phyloP scores from a whole-genome alignment of 35 echinoderm and acorn worm species.

The Nesometra sesokonis region DNA sequence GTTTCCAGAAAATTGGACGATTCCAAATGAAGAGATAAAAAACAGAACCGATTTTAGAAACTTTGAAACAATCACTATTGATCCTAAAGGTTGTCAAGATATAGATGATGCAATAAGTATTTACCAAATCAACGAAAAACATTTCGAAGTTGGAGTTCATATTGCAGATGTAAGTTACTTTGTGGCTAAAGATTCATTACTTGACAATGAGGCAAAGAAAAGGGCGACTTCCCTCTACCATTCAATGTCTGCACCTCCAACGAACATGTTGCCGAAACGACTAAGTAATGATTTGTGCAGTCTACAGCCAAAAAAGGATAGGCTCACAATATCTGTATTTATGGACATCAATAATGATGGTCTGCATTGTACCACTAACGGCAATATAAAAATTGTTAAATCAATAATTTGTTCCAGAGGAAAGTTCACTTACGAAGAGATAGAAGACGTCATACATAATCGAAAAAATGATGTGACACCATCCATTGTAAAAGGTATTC shows the following conservation, averaged over 20 bases:
- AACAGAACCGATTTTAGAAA: conserved; percentile 36
- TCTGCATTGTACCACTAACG: neutral
- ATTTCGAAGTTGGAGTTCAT: conserved; percentile 61
- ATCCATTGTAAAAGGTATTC: conserved; percentile 9
- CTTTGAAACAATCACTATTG: conserved; percentile 57
- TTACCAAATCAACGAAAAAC: conserved; percentile 8
- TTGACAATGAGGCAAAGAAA: conserved; percentile 63
- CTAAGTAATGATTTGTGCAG: conserved; percentile 60
- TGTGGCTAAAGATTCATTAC: conserved; percentile 24
- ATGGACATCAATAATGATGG: conserved; percentile 46
- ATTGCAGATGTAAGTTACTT: conserved; percentile 95
- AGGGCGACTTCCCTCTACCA: conserved; percentile 72
- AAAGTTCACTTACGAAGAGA: conserved; percentile 54
- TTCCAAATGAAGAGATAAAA: conserved; percentile 48
- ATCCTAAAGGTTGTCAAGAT: conserved; percentile 57
- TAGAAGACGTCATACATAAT: conserved; percentile 14
- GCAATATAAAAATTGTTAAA: conserved; percentile 10
- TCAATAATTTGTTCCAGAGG: conserved; percentile 46
- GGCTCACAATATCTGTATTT: conserved; percentile 58
- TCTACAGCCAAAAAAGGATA: conserved; percentile 34
- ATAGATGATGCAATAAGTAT: conserved; percentile 88
- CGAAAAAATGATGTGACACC: conserved; percentile 12
- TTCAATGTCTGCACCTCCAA: conserved; percentile 27
- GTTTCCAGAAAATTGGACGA: conserved; percentile 57
- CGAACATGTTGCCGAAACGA: conserved; percentile 64